Evolutionary conservation across 2,888 invertebrate genomes (phyloP), one percentile per base, ranked within the genome.

Genomic region (Drosophila trichaetosa): DNA sequence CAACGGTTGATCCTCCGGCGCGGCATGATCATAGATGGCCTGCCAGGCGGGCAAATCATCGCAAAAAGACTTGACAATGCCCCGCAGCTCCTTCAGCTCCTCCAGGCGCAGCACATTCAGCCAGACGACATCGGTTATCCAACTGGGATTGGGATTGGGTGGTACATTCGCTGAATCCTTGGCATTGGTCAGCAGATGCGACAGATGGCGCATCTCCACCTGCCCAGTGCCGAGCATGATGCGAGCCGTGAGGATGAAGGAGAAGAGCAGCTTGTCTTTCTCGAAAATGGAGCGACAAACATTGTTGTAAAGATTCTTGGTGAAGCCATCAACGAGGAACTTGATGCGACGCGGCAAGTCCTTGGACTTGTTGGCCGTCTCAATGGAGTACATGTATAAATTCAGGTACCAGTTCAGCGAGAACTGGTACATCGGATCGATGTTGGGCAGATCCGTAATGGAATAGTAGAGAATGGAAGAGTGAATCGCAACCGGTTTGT

Each of bases 381-480:
- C 93, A 74, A 93, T 93, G 11, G 93, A 93, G 66, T 89, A 92
- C 79, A 91, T 89, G 53, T 93, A 93, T 59, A 98, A 95, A 75
- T 95, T 95, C 83, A 97, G 96, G 91, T 98, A 98, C 98, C 98
- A 98, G 89, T 96, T 97, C 24, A 98, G 94, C 0, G 98, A 98
- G 93, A 98, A 98, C 92, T 98, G 98, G 93, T 98, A 98, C 98
- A 98, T 98, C 18, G 97, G 97, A 92, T 98, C 98, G 33, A 98
- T 96, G 86, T 95, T 96, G 49, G 97, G 96, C 91, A 98, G 94
- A 91, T 98, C 98, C 0, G 96, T 96, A 16, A 98, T 94, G 56
- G 97, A 97, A 93, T 98, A 98, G 94, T 97, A 98, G 52, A 98
- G 93, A 74, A 97, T 96, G 79, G 98, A 96, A 0, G 97, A 97